Evolutionary conservation across 2,888 invertebrate species (phyloP).

Genomic region (Helicoverpa assulta): DNA sequence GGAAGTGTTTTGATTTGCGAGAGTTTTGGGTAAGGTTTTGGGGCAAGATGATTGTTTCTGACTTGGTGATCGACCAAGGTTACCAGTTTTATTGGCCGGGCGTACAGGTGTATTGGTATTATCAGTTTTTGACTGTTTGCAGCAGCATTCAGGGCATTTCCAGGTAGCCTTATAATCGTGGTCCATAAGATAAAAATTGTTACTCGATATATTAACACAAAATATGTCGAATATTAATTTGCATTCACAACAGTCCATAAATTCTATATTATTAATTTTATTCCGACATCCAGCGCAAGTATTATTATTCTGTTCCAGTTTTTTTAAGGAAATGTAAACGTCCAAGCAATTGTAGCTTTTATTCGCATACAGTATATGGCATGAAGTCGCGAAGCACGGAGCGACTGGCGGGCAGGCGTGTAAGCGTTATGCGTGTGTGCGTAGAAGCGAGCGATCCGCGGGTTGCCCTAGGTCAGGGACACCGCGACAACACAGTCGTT

Average conservation of each 20-base stretch:
- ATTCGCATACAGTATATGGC: too few species aligned
- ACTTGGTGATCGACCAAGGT: not conserved
- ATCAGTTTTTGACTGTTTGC: slow-evolving; percentile 9
- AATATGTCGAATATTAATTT: slow-evolving; percentile 4
- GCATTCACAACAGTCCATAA: slow-evolving; percentile 5
- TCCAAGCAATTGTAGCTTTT: not conserved
- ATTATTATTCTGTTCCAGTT: slow-evolving; percentile 9
- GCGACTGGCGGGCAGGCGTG: not conserved
- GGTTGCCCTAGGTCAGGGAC: slow-evolving; percentile 21
- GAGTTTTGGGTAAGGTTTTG: not conserved
- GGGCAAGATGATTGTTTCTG: not conserved
- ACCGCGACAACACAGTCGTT: slow-evolving; percentile 2
- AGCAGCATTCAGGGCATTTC: slow-evolving; percentile 8
- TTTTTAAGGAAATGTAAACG: too few species aligned
- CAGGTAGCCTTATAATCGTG: slow-evolving; percentile 6
- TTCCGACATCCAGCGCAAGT: slow-evolving; percentile 12
- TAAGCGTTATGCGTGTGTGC: slow-evolving; percentile 6
- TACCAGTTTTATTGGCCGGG: not conserved
- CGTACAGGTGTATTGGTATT: slow-evolving; percentile 5
- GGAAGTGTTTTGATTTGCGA: slow-evolving; percentile 1
- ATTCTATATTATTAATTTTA: slow-evolving; percentile 7
- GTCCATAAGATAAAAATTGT: slow-evolving; percentile 13
- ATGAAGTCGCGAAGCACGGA: too few species aligned
- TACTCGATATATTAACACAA: slow-evolving; percentile 7
- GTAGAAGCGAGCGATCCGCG: slow-evolving; percentile 15